These are phyloP conservation scores for Metopolophium dirhodum DNA, from an alignment of 1,140 invertebrate genomes.

Conservation along the genomic window DNA sequence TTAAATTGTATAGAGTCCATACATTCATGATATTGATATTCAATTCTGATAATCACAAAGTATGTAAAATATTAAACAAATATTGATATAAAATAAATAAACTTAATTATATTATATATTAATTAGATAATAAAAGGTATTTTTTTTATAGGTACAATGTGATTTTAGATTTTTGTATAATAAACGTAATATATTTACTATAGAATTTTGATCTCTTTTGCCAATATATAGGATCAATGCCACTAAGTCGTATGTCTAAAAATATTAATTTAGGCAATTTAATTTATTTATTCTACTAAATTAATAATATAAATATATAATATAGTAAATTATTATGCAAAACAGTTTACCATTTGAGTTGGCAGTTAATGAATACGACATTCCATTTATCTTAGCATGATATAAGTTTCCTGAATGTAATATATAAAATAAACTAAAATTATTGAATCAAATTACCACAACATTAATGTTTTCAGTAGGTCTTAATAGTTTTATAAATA, in stretches of 20 bases:
- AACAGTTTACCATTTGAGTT: too few species aligned
- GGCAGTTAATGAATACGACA: too few species aligned
- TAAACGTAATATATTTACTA: neutral
- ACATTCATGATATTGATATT: fast-evolving
- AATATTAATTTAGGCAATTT: neutral
- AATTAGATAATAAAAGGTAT: neutral
- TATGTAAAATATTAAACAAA: neutral
- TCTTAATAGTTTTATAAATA: too few species aligned
- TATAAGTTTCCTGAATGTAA: too few species aligned
- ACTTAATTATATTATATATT: neutral
- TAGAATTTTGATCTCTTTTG: neutral
- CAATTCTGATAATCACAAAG: neutral
- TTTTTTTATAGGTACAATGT: neutral
- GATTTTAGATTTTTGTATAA: neutral
- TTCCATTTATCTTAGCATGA: too few species aligned
- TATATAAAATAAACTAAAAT: too few species aligned
- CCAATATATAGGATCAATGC: neutral
- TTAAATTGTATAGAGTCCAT: neutral
- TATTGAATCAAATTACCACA: too few species aligned
- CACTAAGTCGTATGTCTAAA: neutral
- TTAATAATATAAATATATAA: too few species aligned
- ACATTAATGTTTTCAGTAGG: too few species aligned
- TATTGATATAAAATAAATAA: neutral
- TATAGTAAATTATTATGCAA: too few species aligned
- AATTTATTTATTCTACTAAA: too few species aligned